These are phyloP conservation scores for Oreochromis niloticus DNA, from an alignment of 2,113 vertebrate genomes.

Conservation along the genomic window DNA sequence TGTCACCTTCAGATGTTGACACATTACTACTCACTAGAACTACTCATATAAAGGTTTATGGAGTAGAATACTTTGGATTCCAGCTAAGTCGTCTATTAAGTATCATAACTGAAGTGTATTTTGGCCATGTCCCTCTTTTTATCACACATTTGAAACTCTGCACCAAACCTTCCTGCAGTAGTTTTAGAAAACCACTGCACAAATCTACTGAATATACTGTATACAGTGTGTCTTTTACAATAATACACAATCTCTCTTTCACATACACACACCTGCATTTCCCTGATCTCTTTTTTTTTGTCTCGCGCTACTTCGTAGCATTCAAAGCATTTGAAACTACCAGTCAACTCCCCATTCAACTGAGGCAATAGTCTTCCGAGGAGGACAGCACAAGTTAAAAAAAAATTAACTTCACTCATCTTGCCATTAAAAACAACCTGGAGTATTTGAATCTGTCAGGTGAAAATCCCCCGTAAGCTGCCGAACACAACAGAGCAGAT, in stretches of 20 bases:
- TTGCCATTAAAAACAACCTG: slow-evolving; percentile 44
- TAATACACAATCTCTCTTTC: not conserved
- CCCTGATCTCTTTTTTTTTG: not conserved
- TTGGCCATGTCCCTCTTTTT: not conserved
- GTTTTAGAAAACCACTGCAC: not conserved
- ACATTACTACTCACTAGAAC: not conserved
- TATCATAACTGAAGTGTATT: not conserved
- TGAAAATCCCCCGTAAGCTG: slow-evolving; percentile 32
- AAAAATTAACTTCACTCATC: slow-evolving; percentile 49
- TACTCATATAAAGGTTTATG: not conserved
- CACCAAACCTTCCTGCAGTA: not conserved
- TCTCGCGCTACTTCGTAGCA: not conserved
- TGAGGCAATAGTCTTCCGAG: slow-evolving; percentile 27
- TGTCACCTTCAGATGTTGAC: not conserved
- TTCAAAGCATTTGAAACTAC: slow-evolving; percentile 34
- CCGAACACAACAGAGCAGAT: slow-evolving; percentile 51
- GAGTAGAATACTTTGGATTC: not conserved
- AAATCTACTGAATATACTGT: not conserved
- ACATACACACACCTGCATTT: not conserved
- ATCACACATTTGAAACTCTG: not conserved
- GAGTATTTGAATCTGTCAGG: slow-evolving; percentile 48
- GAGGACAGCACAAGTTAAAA: slow-evolving; percentile 29
- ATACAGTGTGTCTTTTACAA: not conserved
- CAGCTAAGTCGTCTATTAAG: not conserved
- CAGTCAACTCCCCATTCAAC: slow-evolving; percentile 27